These are phyloP conservation scores for Calidris pygmaea DNA, from an alignment of 2,113 vertebrate genomes.

Conservation along the genomic window DNA sequence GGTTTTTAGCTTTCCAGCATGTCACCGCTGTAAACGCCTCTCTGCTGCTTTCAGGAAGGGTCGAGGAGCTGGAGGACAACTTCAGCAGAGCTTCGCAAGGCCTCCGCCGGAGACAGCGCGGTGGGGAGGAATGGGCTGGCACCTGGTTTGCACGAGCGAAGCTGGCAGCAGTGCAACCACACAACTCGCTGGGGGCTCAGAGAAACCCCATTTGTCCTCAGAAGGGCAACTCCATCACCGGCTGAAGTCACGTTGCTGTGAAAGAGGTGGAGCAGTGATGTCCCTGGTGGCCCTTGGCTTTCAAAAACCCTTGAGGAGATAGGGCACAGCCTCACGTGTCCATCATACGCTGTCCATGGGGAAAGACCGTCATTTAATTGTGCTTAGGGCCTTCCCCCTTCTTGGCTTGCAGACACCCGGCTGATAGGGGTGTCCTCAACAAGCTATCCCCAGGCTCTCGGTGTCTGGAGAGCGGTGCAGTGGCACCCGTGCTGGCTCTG, in stretches of 20 bases:
- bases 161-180: background rate
- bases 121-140: background rate
- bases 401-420: background rate
- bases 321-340: rapidly evolving
- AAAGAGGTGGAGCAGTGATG: background rate
- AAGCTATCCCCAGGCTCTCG: background rate
- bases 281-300: background rate
- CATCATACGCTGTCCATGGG: background rate
- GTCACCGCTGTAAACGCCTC: background rate
- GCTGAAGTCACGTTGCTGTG: background rate
- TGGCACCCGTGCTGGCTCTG: background rate
- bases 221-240: rapidly evolving
- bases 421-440: background rate
- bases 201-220: rapidly evolving
- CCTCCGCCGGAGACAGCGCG: background rate
- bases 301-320: background rate
- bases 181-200: rapidly evolving
- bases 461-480: background rate
- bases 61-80: background rate
- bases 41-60: background rate
- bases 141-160: background rate
- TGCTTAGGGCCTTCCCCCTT: background rate
- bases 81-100: background rate
- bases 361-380: background rate
- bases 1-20: background rate